Evolutionary conservation across 2,113 vertebrate genomes (phyloP).

Genomic region (Aldabrachelys gigantea): DNA sequence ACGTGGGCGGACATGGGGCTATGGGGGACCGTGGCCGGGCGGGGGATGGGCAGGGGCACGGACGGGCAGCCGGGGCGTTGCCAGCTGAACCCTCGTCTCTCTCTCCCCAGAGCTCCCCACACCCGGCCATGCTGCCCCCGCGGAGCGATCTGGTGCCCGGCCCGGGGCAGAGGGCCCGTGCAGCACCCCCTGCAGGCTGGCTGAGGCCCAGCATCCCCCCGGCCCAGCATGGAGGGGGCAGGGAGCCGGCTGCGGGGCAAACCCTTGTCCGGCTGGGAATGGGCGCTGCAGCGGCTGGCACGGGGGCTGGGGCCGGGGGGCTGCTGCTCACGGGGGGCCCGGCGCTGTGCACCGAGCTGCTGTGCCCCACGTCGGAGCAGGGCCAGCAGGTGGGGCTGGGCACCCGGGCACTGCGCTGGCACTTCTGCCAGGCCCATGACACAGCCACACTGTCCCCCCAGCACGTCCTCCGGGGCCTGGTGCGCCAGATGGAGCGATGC

Average conservation of each 20-base stretch:
- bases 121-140: neutral
- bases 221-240: neutral
- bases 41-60: too few species aligned
- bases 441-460: conserved; percentile 71
- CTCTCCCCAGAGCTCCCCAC: neutral
- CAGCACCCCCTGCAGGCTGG: too few species aligned
- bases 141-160: neutral
- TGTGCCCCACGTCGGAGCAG: conserved; percentile 79
- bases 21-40: too few species aligned
- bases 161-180: neutral
- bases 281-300: too few species aligned
- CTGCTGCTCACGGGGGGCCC: conserved; percentile 79
- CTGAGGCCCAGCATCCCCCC: neutral
- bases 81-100: too few species aligned
- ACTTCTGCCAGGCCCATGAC: conserved; percentile 84
- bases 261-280: conserved; percentile 84
- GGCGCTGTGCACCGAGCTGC: conserved; percentile 80
- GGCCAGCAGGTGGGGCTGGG: conserved; percentile 68
- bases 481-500: conserved; percentile 78
- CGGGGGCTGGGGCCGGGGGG: conserved; percentile 64
- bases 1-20: too few species aligned
- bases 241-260: conserved; percentile 74
- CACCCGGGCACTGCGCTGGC: conserved; percentile 78
- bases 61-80: too few species aligned
- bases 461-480: conserved; percentile 81